Evolutionary conservation across 2,113 vertebrate genomes (phyloP).

Genomic region (Tamias sibiricus): DNA sequence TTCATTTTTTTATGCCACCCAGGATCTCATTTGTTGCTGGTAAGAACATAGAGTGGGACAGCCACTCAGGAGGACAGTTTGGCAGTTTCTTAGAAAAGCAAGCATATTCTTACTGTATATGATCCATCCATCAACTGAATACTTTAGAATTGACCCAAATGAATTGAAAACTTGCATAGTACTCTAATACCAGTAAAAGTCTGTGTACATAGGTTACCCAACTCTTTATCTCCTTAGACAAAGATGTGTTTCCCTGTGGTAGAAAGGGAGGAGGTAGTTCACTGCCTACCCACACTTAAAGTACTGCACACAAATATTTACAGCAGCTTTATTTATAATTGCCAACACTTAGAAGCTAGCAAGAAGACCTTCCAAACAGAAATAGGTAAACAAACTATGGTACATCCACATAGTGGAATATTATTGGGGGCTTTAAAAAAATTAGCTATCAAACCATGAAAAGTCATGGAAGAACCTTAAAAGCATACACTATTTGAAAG

Average conservation of each 20-base stretch:
- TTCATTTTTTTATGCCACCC: background rate
- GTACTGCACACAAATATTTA: background rate
- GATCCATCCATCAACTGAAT: background rate
- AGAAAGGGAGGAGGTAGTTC: background rate
- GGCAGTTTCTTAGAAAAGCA: background rate
- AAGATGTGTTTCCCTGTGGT: background rate
- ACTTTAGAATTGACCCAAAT: conserved; percentile 31
- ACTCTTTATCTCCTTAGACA: background rate
- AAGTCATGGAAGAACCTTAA: background rate
- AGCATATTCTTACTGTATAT: background rate
- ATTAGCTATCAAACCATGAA: background rate
- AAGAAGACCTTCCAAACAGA: background rate
- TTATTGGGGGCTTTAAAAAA: background rate
- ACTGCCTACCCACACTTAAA: background rate
- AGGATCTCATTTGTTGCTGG: background rate
- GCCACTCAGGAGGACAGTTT: background rate
- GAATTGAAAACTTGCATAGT: background rate
- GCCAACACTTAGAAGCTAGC: background rate
- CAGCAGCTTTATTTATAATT: conserved; percentile 42
- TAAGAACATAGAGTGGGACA: conserved; percentile 24
- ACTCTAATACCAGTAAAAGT: background rate
- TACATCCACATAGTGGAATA: background rate
- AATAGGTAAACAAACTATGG: conserved; percentile 13
- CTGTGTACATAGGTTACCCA: background rate
- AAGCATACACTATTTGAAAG: background rate